phyloP scores from a whole-genome alignment of 2,113 vertebrate species.

The Trichomycterus rosablanca region DNA sequence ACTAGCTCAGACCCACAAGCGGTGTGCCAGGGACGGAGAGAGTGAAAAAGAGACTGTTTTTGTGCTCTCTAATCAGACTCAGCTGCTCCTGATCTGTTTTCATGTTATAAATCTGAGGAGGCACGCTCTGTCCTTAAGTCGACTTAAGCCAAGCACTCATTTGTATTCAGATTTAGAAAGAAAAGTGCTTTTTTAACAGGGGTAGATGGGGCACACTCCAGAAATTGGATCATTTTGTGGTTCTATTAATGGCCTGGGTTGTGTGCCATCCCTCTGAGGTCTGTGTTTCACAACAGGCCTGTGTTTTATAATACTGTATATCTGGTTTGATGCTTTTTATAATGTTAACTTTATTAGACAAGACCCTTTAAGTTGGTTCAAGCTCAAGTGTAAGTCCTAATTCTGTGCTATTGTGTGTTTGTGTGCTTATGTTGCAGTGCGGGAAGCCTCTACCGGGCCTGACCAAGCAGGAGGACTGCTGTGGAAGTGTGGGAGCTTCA shows the following conservation, averaged over 20 bases:
- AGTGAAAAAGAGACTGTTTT: constrained; percentile 41
- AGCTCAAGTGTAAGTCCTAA: too few species aligned
- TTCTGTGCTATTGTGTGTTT: constrained; percentile 5
- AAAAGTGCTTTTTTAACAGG: constrained; percentile 12
- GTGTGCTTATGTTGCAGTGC: constrained; percentile 69
- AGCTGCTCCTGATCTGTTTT: constrained; percentile 51
- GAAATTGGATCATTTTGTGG: too few species aligned
- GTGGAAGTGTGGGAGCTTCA: constrained; percentile 85
- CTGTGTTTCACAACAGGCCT: too few species aligned
- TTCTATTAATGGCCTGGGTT: too few species aligned
- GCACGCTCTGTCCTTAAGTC: constrained; percentile 16
- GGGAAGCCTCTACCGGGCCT: constrained; percentile 82
- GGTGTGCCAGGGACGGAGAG: constrained; percentile 45
- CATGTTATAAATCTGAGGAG: constrained; percentile 41
- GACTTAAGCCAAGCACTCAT: not conserved
- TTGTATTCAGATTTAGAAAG: not conserved
- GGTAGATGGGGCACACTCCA: too few species aligned
- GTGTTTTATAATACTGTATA: too few species aligned
- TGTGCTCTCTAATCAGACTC: constrained; percentile 49
- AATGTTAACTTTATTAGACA: too few species aligned
- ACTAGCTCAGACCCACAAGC: constrained; percentile 51
- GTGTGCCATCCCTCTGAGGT: too few species aligned
- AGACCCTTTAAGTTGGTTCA: too few species aligned
- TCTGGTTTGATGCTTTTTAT: constrained; percentile 11
- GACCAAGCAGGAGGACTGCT: constrained; percentile 88